phyloP scores from a whole-genome alignment of 1,140 invertebrate genomes.

The Antheraea pernyi region DNA sequence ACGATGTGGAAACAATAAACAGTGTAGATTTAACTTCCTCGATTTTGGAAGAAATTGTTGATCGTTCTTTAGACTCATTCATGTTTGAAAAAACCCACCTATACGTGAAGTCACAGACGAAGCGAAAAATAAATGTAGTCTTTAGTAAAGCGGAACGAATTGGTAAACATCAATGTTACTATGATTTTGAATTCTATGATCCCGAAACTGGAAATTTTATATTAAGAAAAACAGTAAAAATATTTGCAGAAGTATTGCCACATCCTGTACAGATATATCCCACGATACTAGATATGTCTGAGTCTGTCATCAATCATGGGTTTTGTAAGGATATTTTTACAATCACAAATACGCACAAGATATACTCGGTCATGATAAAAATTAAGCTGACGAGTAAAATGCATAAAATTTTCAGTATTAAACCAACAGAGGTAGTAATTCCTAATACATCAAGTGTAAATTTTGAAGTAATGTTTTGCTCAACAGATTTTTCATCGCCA shows the following conservation, averaged over 20 bases:
- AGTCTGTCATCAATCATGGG: slow-evolving; percentile 40
- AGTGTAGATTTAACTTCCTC: slow-evolving; percentile 18
- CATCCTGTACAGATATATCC: slow-evolving; percentile 54
- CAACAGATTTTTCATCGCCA: slow-evolving; percentile 21
- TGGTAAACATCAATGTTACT: slow-evolving; percentile 56
- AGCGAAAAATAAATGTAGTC: slow-evolving; percentile 35
- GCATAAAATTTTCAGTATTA: slow-evolving; percentile 50
- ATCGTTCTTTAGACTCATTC: slow-evolving; percentile 48
- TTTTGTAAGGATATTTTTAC: slow-evolving; percentile 45
- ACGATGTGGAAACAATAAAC: not conserved
- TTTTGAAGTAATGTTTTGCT: slow-evolving; percentile 46
- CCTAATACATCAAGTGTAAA: slow-evolving; percentile 26
- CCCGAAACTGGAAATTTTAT: slow-evolving; percentile 33
- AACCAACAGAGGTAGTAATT: slow-evolving; percentile 43
- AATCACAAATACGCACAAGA: slow-evolving; percentile 50
- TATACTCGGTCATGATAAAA: slow-evolving; percentile 43
- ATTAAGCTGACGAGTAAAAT: slow-evolving; percentile 52
- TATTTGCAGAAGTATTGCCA: slow-evolving; percentile 53
- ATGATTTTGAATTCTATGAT: slow-evolving; percentile 50
- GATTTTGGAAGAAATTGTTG: slow-evolving; percentile 41
- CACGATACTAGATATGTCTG: slow-evolving; percentile 52
- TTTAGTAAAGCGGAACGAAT: slow-evolving; percentile 51
- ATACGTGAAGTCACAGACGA: slow-evolving; percentile 34
- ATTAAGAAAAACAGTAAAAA: slow-evolving; percentile 43
- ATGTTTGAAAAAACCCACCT: slow-evolving; percentile 48